Evolutionary conservation across 2,113 vertebrate species (phyloP).

Genomic region (Todiramphus saurophagus): DNA sequence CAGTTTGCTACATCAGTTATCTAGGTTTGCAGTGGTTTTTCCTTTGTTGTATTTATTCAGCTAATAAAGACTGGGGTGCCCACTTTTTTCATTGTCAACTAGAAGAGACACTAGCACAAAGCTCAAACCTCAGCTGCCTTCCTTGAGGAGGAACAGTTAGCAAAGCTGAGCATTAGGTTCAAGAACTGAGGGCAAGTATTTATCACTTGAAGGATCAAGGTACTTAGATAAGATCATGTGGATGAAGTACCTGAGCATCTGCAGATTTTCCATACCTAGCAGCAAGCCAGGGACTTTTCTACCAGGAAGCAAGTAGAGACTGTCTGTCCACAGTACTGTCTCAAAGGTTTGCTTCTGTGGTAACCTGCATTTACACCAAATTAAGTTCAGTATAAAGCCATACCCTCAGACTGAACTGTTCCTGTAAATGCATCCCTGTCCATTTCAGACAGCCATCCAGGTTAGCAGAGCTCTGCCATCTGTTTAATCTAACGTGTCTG

Average conservation of each 20-base stretch:
- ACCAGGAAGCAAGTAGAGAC: not conserved
- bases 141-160: not conserved
- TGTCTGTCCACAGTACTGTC: not conserved
- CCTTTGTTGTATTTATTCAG: not conserved
- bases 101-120: not conserved
- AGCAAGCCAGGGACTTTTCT: not conserved
- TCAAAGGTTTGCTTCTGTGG: not conserved
- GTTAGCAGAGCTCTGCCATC: not conserved
- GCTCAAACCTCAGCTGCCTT: not conserved
- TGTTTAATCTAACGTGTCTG: not conserved
- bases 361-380: not conserved
- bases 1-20: not conserved
- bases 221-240: not conserved
- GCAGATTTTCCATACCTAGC: not conserved
- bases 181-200: not conserved
- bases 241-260: not conserved
- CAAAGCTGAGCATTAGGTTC: not conserved
- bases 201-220: not conserved
- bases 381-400: not conserved
- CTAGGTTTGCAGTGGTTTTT: not conserved
- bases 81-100: not conserved
- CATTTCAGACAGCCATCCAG: not conserved
- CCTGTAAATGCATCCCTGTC: not conserved
- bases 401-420: not conserved
- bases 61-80: not conserved